Percentiles rank a stretch among this genome's conserved stretches.
These are phyloP conservation scores for Oedothorax gibbosus DNA, from an alignment of 1,140 invertebrate genomes.

Conservation along the genomic window DNA sequence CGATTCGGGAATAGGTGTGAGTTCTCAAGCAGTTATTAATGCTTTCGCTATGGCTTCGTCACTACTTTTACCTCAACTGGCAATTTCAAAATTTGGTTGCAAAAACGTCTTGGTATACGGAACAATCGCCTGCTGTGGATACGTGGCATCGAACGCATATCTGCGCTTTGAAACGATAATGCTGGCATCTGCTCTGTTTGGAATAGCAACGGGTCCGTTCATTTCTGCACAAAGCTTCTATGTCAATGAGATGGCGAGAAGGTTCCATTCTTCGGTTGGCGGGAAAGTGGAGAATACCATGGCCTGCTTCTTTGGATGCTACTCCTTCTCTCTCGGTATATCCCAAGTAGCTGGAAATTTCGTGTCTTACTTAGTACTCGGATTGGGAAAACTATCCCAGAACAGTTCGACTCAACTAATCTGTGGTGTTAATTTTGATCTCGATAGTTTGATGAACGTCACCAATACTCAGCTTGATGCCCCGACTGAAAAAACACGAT, in stretches of 20 bases:
- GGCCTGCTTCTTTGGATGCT: constrained; percentile 39
- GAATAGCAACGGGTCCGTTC: constrained; percentile 70
- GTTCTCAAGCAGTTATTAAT: constrained; percentile 66
- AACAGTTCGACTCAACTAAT: neutral
- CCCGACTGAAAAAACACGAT: constrained; percentile 12
- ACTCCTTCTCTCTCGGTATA: constrained; percentile 4
- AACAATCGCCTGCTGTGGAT: constrained; percentile 67
- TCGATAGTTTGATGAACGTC: neutral
- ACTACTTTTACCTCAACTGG: constrained; percentile 57
- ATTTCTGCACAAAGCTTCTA: constrained; percentile 72
- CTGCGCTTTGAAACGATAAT: constrained; percentile 65
- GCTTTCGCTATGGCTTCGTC: constrained; percentile 64
- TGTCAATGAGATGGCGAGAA: constrained; percentile 69
- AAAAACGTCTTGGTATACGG: constrained; percentile 69
- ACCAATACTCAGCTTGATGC: neutral
- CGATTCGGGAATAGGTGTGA: constrained; percentile 28
- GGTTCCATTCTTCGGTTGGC: neutral
- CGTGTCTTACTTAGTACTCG: constrained; percentile 1
- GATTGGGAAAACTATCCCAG: constrained; percentile 7
- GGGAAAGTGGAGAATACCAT: constrained; percentile 13
- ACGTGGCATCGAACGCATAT: constrained; percentile 69
- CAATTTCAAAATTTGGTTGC: constrained; percentile 65
- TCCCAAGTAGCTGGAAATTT: constrained; percentile 23
- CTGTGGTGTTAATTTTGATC: constrained; percentile 4
- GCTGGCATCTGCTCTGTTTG: constrained; percentile 68